Conservation (phyloP, 2,113 vertebrate genomes). For the Syrmaticus mikado region DNA sequence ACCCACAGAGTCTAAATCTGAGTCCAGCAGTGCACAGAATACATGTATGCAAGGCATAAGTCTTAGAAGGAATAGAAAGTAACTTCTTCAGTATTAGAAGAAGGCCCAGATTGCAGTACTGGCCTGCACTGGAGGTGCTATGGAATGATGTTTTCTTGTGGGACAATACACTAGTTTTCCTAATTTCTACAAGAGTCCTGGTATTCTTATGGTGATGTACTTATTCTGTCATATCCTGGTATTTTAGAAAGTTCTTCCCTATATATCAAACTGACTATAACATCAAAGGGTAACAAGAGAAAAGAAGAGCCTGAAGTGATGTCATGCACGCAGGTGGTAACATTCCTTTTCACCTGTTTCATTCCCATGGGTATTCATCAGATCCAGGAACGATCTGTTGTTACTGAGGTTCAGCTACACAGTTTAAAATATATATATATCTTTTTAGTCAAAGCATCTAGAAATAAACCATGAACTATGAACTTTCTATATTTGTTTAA, state of each 20-base stretch:
- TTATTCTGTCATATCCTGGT: neutral
- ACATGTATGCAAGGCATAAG: neutral
- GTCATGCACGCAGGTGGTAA: neutral
- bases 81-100: conserved; percentile 31
- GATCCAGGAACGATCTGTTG: neutral
- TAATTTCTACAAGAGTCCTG: neutral
- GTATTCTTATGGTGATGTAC: neutral
- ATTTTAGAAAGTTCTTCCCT: conserved; percentile 5
- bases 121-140: neutral
- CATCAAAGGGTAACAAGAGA: conserved; percentile 22
- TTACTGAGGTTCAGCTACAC: neutral
- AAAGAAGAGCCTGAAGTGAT: conserved; percentile 46
- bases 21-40: neutral
- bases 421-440: neutral
- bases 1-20: conserved; percentile 18
- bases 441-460: neutral
- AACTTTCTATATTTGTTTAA: conserved; percentile 5
- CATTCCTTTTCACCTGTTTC: neutral
- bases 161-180: neutral
- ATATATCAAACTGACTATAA: conserved; percentile 7
- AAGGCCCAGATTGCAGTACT: neutral
- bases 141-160: neutral
- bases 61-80: neutral
- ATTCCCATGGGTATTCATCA: neutral
- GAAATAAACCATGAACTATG: neutral